Conservation (phyloP, 2,113 vertebrate genomes). For the Euleptes europaea region DNA sequence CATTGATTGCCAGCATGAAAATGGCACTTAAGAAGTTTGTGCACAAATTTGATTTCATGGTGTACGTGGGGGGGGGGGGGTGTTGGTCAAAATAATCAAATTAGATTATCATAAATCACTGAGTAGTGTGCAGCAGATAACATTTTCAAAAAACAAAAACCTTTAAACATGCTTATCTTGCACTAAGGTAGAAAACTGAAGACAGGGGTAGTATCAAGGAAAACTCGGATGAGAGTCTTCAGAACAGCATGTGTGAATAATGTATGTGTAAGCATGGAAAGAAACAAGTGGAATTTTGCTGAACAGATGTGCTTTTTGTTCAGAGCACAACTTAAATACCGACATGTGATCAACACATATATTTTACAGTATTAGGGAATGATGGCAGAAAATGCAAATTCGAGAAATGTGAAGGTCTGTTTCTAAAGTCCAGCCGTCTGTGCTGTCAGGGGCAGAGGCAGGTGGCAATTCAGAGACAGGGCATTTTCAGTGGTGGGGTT, state of each 20-base stretch:
- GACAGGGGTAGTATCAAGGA: conserved; percentile 54
- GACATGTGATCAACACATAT: conserved; percentile 40
- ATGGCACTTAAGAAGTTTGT: conserved; percentile 74
- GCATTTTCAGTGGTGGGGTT: no score
- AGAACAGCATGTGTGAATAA: conserved; percentile 71
- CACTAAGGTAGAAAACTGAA: conserved; percentile 29
- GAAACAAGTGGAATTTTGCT: conserved; percentile 60
- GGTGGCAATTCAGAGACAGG: no score
- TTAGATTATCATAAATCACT: conserved; percentile 75
- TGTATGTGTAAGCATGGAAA: conserved; percentile 54
- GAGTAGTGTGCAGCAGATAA: conserved; percentile 33
- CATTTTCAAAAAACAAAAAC: no score
- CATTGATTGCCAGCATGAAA: conserved; percentile 76
- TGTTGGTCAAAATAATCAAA: conserved; percentile 68
- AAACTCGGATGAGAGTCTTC: conserved; percentile 48
- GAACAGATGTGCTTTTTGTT: conserved; percentile 52
- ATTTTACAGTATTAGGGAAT: conserved; percentile 20
- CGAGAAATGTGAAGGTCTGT: background rate
- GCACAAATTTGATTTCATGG: conserved; percentile 73
- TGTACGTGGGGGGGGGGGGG: background rate
- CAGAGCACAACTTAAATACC: conserved; percentile 24
- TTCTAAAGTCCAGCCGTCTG: conserved; percentile 7
- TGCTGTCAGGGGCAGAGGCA: background rate
- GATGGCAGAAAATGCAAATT: background rate
- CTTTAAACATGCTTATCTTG: conserved; percentile 44